Base-by-base conservation (phyloP, 1,140 invertebrate species). In the Drosophila nasuta region DNA sequence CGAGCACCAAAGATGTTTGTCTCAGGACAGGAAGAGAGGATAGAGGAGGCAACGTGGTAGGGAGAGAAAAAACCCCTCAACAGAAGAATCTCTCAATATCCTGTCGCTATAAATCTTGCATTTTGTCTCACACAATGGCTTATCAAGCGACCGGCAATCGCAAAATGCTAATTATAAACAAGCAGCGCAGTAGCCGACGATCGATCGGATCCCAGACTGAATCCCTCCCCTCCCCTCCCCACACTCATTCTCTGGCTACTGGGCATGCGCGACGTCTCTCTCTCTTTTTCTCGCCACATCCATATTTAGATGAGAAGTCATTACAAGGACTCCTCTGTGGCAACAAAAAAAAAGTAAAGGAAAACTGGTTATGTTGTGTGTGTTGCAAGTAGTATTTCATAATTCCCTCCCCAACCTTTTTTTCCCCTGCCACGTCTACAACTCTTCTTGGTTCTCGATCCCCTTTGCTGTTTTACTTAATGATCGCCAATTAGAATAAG, bases 131-230 rank as follows among this genome's bases (percentile, higher is more conserved):
- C 75, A 64, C 67, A 66, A 56, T 52, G 38, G 62, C 77, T 83
- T 88, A 89, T 89, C 85, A 79, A 89, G 69, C 75, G 65, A 49
- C 64, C 62, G 62, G 75, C 81, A 86, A 86, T 86, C 82, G 82
- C 77, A 81, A 89, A 88, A 88, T 89, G 85, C 85, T 88, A 88
- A 88, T 88, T 88, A 88, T 88, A 88, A 85, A 85, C 85, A 81
- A 81, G 85, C 56, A 76, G 79, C 74, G 62, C 74, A 46, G 71
- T 74, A 69, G 71, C 71, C 71, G 46, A 25, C 35, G 54, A 63
- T 13, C 59, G 81, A 81, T 52, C 72, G 8, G 43, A 54, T 54
- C 51, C 15, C 49, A 52, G 63, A 15, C 41, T 25, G 46, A 41
- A 43, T 28, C 49, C 35, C 20, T 11, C 20, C 54, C n/a, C 17